Evolutionary conservation across 2,888 invertebrate genomes (phyloP).

Genomic region (Heliconius ismenius): DNA sequence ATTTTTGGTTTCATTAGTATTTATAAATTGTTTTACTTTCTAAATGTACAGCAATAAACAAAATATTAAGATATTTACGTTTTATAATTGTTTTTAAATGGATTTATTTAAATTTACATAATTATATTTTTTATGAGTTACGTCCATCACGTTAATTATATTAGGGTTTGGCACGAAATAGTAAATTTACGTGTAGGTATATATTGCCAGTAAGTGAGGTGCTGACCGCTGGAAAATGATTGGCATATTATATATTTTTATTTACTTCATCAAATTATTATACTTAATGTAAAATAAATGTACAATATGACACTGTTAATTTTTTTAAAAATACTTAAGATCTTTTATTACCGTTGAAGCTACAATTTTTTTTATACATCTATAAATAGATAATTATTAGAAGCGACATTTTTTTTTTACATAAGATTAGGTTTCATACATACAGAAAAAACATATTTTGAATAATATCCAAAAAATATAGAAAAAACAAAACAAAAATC

Average conservation of each 20-base stretch:
- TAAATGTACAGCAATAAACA: conserved; percentile 18
- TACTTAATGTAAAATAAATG: not conserved
- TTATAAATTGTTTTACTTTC: conserved; percentile 7
- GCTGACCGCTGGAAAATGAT: not conserved
- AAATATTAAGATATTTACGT: conserved; percentile 12
- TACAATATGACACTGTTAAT: not conserved
- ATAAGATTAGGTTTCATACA: not conserved
- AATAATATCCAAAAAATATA: not conserved
- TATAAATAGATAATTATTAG: not conserved
- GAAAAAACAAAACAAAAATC: not conserved
- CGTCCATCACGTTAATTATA: conserved; percentile 6
- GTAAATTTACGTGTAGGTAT: conserved; percentile 6
- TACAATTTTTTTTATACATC: not conserved
- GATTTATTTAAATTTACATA: conserved; percentile 10
- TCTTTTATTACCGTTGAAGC: not conserved
- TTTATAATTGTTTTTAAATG: conserved; percentile 12
- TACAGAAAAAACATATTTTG: not conserved
- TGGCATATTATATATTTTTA: not conserved
- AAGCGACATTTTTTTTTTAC: not conserved
- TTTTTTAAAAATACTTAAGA: not conserved
- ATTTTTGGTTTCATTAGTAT: not conserved
- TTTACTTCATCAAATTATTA: not conserved
- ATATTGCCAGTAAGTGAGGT: not conserved
- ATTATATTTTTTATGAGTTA: not conserved
- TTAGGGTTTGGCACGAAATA: conserved; percentile 42